Percentiles rank a stretch among this genome's conserved stretches.
These are phyloP conservation scores for Tokudaia tokunoshimensis DNA, from an alignment of 2,797 vertebrate species.

Conservation along the genomic window DNA sequence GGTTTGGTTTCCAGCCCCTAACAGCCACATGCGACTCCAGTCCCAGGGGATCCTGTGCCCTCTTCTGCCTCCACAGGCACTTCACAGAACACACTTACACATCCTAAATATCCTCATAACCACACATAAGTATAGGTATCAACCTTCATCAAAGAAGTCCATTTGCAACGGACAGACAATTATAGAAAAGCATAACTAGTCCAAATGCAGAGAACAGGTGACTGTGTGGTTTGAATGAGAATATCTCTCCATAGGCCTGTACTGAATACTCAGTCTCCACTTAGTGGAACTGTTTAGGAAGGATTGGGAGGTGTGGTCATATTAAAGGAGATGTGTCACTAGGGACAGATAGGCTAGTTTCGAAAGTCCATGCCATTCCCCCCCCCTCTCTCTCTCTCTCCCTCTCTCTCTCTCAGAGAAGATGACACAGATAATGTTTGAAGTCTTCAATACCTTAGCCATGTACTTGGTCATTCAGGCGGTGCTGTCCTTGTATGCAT, in stretches of 20 bases:
- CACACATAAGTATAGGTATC: background rate
- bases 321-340: too few species aligned
- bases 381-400: background rate
- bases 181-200: background rate
- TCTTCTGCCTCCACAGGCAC: background rate
- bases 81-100: background rate
- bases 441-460: constrained; percentile 90
- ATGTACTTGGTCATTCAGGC: constrained; percentile 92
- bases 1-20: background rate
- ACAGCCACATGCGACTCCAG: background rate
- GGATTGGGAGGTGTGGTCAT: background rate
- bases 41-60: background rate
- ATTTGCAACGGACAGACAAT: background rate
- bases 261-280: background rate
- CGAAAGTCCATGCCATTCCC: background rate
- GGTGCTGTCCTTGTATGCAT: constrained; percentile 90
- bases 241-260: background rate
- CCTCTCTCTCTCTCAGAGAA: constrained; percentile 85
- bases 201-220: background rate
- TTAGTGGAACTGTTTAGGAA: background rate
- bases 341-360: background rate
- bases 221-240: background rate
- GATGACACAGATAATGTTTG: constrained; percentile 90
- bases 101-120: background rate
- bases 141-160: background rate